phyloP scores from a whole-genome alignment of 1,140 invertebrate genomes.

The Anadara kagoshimensis region DNA sequence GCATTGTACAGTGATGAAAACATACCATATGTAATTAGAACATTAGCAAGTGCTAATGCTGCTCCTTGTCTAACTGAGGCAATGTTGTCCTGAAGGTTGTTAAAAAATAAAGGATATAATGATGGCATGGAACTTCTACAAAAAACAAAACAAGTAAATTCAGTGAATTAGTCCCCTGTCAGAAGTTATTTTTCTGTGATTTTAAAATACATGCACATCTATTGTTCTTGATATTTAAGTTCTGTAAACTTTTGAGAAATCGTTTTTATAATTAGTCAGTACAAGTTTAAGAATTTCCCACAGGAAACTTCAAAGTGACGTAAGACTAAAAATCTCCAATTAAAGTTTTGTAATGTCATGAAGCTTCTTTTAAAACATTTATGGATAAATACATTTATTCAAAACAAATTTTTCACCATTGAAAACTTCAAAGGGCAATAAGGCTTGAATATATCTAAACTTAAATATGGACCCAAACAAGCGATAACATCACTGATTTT shows the following conservation, averaged over 20 bases:
- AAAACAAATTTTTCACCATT: too few species aligned
- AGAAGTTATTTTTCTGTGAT: slow-evolving; percentile 2
- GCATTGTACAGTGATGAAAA: too few species aligned
- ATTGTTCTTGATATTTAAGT: neutral
- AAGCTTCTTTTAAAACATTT: too few species aligned
- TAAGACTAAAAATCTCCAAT: too few species aligned
- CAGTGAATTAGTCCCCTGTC: neutral
- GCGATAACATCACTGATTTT: too few species aligned
- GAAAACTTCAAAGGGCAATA: neutral
- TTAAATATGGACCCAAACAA: too few species aligned
- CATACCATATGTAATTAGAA: slow-evolving; percentile 76
- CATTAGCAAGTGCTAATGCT: slow-evolving; percentile 75
- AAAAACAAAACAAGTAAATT: slow-evolving; percentile 30
- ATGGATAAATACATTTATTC: neutral
- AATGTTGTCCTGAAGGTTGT: slow-evolving; percentile 78
- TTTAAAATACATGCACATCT: neutral
- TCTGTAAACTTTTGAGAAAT: neutral
- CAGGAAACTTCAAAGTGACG: neutral
- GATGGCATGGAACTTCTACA: slow-evolving; percentile 65
- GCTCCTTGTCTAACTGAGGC: slow-evolving; percentile 78
- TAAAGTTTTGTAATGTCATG: too few species aligned
- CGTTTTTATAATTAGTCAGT: too few species aligned
- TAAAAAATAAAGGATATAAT: slow-evolving; percentile 77
- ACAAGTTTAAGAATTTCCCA: neutral
- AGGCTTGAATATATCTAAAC: too few species aligned